Percentiles rank a stretch among this genome's conserved stretches.
These are phyloP conservation scores for Phalacrocorax aristotelis DNA, from an alignment of 2,113 vertebrate genomes.

Conservation along the genomic window DNA sequence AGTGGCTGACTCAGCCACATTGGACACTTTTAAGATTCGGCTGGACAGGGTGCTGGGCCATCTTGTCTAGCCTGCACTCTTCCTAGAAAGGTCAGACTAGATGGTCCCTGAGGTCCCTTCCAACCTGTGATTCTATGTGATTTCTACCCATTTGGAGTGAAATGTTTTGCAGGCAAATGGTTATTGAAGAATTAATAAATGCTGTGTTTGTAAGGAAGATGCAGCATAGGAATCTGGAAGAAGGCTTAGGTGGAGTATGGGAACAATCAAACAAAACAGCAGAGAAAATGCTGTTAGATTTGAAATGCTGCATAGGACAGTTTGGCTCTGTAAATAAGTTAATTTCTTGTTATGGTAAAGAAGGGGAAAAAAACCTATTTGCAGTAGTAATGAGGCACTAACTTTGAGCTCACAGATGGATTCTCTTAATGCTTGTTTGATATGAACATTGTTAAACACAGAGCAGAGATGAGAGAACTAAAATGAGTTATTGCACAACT, in stretches of 20 bases:
- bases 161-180: not conserved
- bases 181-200: not conserved
- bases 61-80: too few species aligned
- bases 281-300: not conserved
- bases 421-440: not conserved
- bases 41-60: too few species aligned
- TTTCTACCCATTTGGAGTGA: not conserved
- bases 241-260: not conserved
- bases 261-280: not conserved
- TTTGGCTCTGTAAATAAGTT: not conserved
- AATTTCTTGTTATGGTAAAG: not conserved
- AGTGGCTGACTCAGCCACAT: too few species aligned
- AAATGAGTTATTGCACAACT: not conserved
- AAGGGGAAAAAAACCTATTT: not conserved
- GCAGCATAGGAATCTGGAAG: not conserved
- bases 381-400: not conserved
- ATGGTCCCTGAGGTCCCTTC: too few species aligned
- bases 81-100: too few species aligned
- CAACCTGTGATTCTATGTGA: too few species aligned
- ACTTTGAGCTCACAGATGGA: not conserved
- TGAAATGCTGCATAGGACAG: not conserved
- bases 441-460: not conserved
- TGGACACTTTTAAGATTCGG: too few species aligned
- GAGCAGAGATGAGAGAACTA: not conserved
- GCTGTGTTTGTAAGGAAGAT: not conserved